Evolutionary conservation across 2,888 invertebrate genomes (phyloP), one percentile per base, ranked within the genome.

Genomic region (Prionchulus punctatus): DNA sequence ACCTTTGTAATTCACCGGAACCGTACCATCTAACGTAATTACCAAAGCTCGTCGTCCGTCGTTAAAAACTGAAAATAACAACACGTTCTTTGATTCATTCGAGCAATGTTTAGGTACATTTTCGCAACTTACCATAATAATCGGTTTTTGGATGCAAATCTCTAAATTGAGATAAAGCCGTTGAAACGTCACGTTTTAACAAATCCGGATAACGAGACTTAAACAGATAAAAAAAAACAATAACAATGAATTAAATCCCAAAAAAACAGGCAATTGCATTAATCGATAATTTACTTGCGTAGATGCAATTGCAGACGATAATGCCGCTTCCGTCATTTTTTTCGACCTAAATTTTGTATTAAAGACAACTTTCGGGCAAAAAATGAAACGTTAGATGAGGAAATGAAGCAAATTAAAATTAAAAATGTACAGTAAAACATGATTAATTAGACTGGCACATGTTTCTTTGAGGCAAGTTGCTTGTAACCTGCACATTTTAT

Each of bases 1-100:
- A 69, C 76, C 74, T 70, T 71, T 74, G 59, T 75, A 76, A 26
- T 60, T 60, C 2, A 77, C 73, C 43, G 76, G 77, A 57, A 77
- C 72, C 2, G 77, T 77, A 31, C 77, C 77, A 59, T 69, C 67
- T 30, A 77, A 62, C 53, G 70, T 67, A n/a, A 76, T 64, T 26
- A 75, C 65, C 2, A 67, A 66, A 58, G 70, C 66, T 18, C 67
- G 63, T 23, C 62, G 66, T 2, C 75, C 75, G 68, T 75, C 67
- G 3, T 68, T 66, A 57, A 65, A 70, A 43, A 59, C 56, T 56
- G 49, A 31, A 56, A 56, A 43, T n/a, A 36, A 36, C 36, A 36
- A 7, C 18, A 36, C 36, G 18, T 12, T 12, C 36, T 36, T 7
- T 12, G 18, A 7, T 12, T 36, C 50, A 23, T 50, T 7, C 7